phyloP scores from a whole-genome alignment of 2,888 invertebrate species.

The Andrena trimmerana region DNA sequence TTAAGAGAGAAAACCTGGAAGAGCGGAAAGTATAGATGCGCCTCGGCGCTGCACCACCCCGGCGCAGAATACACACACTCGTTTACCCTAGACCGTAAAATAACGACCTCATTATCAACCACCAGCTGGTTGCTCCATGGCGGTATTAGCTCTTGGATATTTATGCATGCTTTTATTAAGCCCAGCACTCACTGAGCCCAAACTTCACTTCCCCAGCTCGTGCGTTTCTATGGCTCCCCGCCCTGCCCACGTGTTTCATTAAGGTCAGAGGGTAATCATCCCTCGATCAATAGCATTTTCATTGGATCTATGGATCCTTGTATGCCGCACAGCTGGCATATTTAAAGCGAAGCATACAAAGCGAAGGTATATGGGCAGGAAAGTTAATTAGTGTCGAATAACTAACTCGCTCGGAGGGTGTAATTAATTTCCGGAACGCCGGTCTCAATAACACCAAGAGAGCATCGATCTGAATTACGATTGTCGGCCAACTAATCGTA shows the following conservation, averaged over 20 bases:
- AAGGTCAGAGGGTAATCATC: constrained; percentile 23
- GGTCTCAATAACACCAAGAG: constrained; percentile 39
- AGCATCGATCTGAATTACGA: constrained; percentile 67
- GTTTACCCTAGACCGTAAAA: constrained; percentile 58
- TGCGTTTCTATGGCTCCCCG: constrained; percentile 38
- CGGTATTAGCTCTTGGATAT: constrained; percentile 78
- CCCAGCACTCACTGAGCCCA: constrained; percentile 57
- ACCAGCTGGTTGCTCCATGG: constrained; percentile 72
- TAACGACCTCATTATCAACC: constrained; percentile 82
- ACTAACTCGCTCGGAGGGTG: constrained; percentile 37
- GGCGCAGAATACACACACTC: constrained; percentile 24
- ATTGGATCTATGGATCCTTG: background rate
- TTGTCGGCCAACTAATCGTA: constrained; percentile 54
- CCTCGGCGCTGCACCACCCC: background rate
- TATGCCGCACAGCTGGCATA: background rate
- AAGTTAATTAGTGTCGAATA: constrained; percentile 50
- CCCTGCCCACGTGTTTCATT: constrained; percentile 46
- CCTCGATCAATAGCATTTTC: constrained; percentile 2
- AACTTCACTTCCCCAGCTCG: constrained; percentile 17
- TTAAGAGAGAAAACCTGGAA: constrained; percentile 47
- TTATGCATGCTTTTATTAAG: constrained; percentile 80
- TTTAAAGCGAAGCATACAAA: background rate
- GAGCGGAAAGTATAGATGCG: constrained; percentile 41
- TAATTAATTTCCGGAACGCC: constrained; percentile 53
- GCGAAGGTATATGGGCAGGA: background rate